These are phyloP conservation scores for Amblyraja radiata DNA, from an alignment of 2,797 vertebrate species.

Conservation along the genomic window DNA sequence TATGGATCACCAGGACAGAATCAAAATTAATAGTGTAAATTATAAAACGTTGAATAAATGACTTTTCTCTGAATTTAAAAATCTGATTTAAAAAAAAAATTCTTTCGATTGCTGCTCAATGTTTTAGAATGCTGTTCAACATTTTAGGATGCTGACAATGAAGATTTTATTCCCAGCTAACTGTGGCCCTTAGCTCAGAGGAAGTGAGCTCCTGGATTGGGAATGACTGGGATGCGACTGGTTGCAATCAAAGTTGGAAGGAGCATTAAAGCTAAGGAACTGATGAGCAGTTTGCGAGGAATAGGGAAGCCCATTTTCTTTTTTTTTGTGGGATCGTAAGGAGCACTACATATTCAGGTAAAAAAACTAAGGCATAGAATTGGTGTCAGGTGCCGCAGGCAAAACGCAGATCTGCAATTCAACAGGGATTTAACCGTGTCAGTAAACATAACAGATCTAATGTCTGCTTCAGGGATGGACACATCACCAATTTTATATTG, in stretches of 20 bases:
- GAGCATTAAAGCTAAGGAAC: not conserved
- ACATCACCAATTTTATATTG: not conserved
- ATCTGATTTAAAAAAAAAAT: too few species aligned
- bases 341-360: not conserved
- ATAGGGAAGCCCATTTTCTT: not conserved
- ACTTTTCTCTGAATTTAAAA: not conserved
- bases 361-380: not conserved
- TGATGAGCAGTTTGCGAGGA: not conserved
- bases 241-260: not conserved
- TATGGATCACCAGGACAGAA: not conserved
- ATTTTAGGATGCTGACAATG: not conserved
- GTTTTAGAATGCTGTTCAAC: not conserved
- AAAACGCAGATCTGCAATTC: not conserved
- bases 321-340: not conserved
- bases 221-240: not conserved
- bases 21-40: not conserved
- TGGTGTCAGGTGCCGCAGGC: not conserved
- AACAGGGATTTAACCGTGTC: not conserved
- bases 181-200: not conserved
- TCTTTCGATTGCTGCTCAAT: not conserved
- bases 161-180: not conserved
- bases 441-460: not conserved
- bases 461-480: not conserved
- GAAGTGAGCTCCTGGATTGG: too few species aligned
- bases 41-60: not conserved